A percentile compares a stretch with the other conserved stretches of the same genome.
phyloP scores from a whole-genome alignment of 2,888 invertebrate genomes.

The Perizoma flavofasciatum region DNA sequence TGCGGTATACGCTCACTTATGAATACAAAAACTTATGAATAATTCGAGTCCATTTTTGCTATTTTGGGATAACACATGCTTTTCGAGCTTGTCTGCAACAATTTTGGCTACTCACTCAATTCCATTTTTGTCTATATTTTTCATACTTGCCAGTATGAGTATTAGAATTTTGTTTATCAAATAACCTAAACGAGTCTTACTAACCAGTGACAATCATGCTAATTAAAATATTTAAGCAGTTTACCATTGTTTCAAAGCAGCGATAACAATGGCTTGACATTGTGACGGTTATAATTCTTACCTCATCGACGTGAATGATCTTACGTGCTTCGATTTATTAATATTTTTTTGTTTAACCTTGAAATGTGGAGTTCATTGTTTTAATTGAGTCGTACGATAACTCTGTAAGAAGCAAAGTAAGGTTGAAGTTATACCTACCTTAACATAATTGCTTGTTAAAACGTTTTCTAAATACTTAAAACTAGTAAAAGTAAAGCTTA shows the following conservation, averaged over 20 bases:
- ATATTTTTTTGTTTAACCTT: constrained; percentile 54
- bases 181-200: constrained; percentile 17
- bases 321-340: constrained; percentile 71
- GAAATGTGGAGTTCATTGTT: constrained; percentile 39
- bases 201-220: constrained; percentile 33
- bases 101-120: too few relatives aligned
- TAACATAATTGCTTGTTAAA: too few relatives aligned
- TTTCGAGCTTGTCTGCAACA: too few relatives aligned
- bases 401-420: not conserved
- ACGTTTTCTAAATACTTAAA: too few relatives aligned
- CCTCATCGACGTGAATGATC: constrained; percentile 62
- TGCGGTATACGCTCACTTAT: not conserved
- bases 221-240: constrained; percentile 41
- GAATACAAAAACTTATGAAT: too few relatives aligned
- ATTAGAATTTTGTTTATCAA: not conserved
- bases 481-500: too few relatives aligned
- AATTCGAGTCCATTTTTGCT: too few relatives aligned
- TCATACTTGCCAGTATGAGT: too few relatives aligned
- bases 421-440: too few relatives aligned
- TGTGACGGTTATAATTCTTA: constrained; percentile 68
- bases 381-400: constrained; percentile 8
- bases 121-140: too few relatives aligned
- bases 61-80: too few relatives aligned
- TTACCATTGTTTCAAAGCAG: constrained; percentile 27
- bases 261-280: constrained; percentile 61